Evolutionary conservation across 2,113 vertebrate species (phyloP), one percentile per base, ranked within the genome.

Genomic region (Paralichthys olivaceus): DNA sequence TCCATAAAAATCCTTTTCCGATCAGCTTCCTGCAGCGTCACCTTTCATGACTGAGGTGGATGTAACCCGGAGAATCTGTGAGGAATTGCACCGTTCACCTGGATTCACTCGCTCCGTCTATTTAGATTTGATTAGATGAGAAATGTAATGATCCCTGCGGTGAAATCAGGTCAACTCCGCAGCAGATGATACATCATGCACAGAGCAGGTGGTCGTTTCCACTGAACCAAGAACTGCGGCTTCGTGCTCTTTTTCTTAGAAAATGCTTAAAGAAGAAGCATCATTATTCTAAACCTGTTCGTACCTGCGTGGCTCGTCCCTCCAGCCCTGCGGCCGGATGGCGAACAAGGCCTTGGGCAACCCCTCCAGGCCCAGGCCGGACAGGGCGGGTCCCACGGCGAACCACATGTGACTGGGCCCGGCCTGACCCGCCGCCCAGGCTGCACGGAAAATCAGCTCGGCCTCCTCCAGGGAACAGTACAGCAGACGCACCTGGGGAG

Each of bases 391-490:
- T 0, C 97, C 97, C 56, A 97, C 96, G 12, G 96, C 93, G 65
- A 98, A 98, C 97, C 97, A 98, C 86, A 98, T 93, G 81, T 98
- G 96, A 34, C 96, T 96, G 1, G 96, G 95, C 0, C 96, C 96
- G 0, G 96, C 92, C 61, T 98, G 93, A 7, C 96, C 96, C 0
- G 96, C 94, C 0, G 95, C 95, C 60, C 92, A 94, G 0, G 97
- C 97, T 0, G 96, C 97, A 7, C 90, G 91, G 86, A 98, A 97
- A 2, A 98, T 89, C 1, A 94, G 84, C 81, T 96, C 96, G 0
- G 96, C 96, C 72, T 98, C 97, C 53, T 98, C 97, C 0, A 96
- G 92, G 1, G 96, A 96, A 58, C 96, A 98, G 87, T 97, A 98
- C 66, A 98, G 95, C 72, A 98, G 95, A 6, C 96, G 95, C 65